phyloP scores from a whole-genome alignment of 2,113 vertebrate species.

The Hyperopisus bebe region DNA sequence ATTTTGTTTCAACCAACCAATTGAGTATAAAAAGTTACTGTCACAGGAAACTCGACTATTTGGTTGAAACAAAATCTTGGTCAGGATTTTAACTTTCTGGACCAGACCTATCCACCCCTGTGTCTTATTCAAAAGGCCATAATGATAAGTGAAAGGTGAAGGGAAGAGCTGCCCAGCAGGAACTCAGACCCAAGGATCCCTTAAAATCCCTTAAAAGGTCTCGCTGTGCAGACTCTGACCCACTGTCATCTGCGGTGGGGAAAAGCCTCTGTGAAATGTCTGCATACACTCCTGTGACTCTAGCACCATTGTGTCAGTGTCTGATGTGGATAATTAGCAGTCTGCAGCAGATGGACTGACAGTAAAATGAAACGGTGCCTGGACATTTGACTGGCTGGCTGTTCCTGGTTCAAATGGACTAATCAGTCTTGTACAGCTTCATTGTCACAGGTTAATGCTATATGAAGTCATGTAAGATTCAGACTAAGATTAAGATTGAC shows the following conservation, averaged over 20 bases:
- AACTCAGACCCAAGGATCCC: background rate
- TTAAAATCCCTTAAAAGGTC: background rate
- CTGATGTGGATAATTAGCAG: background rate
- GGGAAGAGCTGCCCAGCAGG: background rate
- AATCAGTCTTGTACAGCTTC: background rate
- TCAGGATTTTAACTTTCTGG: background rate
- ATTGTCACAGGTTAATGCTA: background rate
- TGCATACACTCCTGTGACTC: background rate
- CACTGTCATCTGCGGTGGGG: background rate
- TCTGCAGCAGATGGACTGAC: background rate
- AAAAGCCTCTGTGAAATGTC: background rate
- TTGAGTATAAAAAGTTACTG: background rate
- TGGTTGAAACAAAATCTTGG: background rate
- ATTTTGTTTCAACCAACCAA: background rate
- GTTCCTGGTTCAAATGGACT: background rate
- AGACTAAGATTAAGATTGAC: background rate
- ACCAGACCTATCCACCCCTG: background rate
- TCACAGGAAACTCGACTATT: background rate
- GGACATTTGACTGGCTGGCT: background rate
- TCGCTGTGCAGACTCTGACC: background rate
- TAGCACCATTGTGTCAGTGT: background rate
- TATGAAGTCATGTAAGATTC: background rate
- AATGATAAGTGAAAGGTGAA: background rate
- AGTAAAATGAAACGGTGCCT: background rate
- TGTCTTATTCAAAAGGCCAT: background rate